Percentiles rank a stretch among this genome's conserved stretches.
phyloP scores from a whole-genome alignment of 2,888 invertebrate species.

The Cacoxenus indagator region DNA sequence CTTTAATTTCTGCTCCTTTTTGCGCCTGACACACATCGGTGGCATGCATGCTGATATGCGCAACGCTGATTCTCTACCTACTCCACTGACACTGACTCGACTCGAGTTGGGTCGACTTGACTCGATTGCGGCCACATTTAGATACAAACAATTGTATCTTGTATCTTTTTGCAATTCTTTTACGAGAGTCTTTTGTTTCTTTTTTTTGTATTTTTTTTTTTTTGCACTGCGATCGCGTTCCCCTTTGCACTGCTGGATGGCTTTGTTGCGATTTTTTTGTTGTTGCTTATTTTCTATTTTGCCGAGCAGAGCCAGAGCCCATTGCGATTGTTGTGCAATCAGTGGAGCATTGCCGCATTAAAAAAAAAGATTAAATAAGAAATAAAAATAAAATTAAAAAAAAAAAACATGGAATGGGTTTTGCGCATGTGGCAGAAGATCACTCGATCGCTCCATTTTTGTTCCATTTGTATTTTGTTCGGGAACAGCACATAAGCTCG shows the following conservation, averaged over 20 bases:
- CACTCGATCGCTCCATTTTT: conserved; percentile 29
- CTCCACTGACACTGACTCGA: conserved; percentile 55
- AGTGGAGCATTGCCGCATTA: conserved; percentile 60
- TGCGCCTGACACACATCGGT: conserved; percentile 53
- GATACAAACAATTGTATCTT: conserved; percentile 56
- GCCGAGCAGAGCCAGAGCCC: conserved; percentile 34
- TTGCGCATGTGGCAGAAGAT: conserved; percentile 25
- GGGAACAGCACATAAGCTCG: conserved; percentile 50
- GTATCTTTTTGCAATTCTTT: conserved; percentile 20
- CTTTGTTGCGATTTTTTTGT: conserved; percentile 13
- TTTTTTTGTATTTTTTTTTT: conserved; percentile 45
- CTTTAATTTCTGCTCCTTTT: conserved; percentile 66
- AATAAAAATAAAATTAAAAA: too few species aligned
- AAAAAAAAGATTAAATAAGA: background rate
- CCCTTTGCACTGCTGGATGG: background rate
- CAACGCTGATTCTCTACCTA: background rate
- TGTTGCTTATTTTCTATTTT: conserved; percentile 23
- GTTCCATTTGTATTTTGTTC: conserved; percentile 59
- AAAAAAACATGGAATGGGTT: conserved; percentile 26
- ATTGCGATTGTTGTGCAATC: conserved; percentile 65
- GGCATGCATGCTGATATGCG: conserved; percentile 36
- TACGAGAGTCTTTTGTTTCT: conserved; percentile 23
- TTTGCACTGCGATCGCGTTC: conserved; percentile 26
- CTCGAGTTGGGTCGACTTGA: background rate
- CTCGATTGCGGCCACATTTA: conserved; percentile 22